Conservation (phyloP, 2,113 vertebrate species). For the Plecturocebus donacophilus region DNA sequence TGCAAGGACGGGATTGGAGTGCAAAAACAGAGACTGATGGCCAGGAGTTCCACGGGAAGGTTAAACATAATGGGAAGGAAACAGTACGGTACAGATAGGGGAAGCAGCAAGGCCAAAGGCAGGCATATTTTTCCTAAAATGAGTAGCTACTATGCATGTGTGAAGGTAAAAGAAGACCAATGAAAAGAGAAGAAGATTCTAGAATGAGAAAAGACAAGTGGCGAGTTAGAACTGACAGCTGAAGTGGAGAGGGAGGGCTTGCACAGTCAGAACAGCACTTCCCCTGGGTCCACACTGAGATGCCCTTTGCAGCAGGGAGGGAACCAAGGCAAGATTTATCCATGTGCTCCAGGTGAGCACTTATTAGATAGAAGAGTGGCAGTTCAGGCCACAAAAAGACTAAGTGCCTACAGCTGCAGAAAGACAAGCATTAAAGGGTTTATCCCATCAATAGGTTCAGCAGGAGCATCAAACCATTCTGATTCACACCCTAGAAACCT, state of each 20-base stretch:
- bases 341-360: background rate
- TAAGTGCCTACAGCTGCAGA: slow-evolving; percentile 1
- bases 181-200: background rate
- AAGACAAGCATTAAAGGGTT: slow-evolving; percentile 55
- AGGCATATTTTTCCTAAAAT: background rate
- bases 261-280: background rate
- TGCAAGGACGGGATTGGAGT: background rate
- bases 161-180: background rate
- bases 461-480: background rate
- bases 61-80: background rate
- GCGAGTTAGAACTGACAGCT: background rate
- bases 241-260: background rate
- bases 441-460: slow-evolving; percentile 23
- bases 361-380: slow-evolving; percentile 13
- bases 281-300: background rate
- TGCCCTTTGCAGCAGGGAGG: slow-evolving; percentile 14
- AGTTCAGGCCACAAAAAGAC: background rate
- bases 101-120: background rate
- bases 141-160: background rate
- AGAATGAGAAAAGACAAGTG: background rate
- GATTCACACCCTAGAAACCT: background rate
- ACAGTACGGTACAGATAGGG: background rate
- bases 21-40: background rate
- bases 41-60: background rate
- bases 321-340: background rate